phyloP scores from a whole-genome alignment of 2,888 invertebrate species.

The Torymus aiolomorphi region DNA sequence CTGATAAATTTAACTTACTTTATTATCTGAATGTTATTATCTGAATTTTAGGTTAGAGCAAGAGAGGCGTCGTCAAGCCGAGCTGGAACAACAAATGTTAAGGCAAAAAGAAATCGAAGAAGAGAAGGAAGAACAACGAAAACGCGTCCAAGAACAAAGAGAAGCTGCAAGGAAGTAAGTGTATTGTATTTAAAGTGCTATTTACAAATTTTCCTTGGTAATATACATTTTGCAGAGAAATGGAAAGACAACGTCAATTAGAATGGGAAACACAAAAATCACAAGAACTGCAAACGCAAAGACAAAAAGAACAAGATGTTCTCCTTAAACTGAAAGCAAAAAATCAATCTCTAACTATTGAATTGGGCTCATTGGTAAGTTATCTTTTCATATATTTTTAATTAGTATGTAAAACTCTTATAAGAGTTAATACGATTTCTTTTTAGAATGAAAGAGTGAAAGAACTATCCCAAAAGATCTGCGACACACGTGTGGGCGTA shows the following conservation, averaged over 20 bases:
- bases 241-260: conserved; percentile 94
- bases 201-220: not conserved
- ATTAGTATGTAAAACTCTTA: not conserved
- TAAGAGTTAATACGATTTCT: conserved; percentile 39
- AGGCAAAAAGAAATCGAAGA: conserved; percentile 87
- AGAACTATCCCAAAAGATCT: conserved; percentile 88
- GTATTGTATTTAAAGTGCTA: not conserved
- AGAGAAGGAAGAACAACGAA: conserved; percentile 86
- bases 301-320: conserved; percentile 90
- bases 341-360: conserved; percentile 89
- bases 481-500: conserved; percentile 90
- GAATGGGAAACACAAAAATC: conserved; percentile 96
- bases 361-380: conserved; percentile 79
- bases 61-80: conserved; percentile 89
- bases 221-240: conserved; percentile 79
- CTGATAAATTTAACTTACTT: too few relatives aligned
- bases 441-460: conserved; percentile 83
- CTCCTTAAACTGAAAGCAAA: conserved; percentile 91
- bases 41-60: conserved; percentile 77
- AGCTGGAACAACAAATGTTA: conserved; percentile 88
- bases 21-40: conserved; percentile 4
- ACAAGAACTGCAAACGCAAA: conserved; percentile 90
- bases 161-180: conserved; percentile 85
- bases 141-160: conserved; percentile 86
- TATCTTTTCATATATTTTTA: conserved; percentile 14